Evolutionary conservation across 1,140 invertebrate species (phyloP), one percentile per base, ranked within the genome.

Genomic region (Drosophila prosaltans): DNA sequence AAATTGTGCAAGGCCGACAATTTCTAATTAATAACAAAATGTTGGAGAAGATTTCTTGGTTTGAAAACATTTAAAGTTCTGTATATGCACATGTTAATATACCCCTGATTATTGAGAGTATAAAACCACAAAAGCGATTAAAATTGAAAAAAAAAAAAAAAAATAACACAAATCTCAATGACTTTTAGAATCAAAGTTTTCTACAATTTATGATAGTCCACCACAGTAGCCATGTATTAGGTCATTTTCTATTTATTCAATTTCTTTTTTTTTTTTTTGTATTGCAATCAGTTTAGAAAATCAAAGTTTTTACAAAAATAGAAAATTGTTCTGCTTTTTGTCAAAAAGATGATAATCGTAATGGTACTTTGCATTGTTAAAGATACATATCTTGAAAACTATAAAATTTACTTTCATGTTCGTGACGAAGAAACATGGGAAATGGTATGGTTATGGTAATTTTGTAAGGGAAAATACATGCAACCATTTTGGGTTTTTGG

Each of bases 401-500:
- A 24, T 39, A 59, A 4, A 39, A 59, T 32, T 39, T 32, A 9
- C 11, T 10, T 21, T 39, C 57, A 59, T 45, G 39, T 77, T 26
- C 3, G 32, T 36, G 3, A 36, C 3, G 32, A 36, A 36, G 32
- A 36, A 36, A 30, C 28, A 16, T 30, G 28, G 28, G 28, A 30
- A 30, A 36, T 36, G 32, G 32, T 4, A 7, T 26, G 45, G 8
- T 10, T 51, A 77, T 77, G 74, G 60, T 65, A 76, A 77, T 77
- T 76, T 60, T 75, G 8, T 26, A 40, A 54, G 30, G 51, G 51
- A 11, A 36, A 58, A 72, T 63, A 75, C 74, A 76, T 76, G 55
- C 24, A 63, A 61, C 26, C 28, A 10, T 51, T 71, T 71, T 36
- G 78, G 78, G 16, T 16, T 88, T 89, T 51, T 51, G 21, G 45